Conservation (phyloP, 2,113 vertebrate genomes). For the Atrichornis clamosus region DNA sequence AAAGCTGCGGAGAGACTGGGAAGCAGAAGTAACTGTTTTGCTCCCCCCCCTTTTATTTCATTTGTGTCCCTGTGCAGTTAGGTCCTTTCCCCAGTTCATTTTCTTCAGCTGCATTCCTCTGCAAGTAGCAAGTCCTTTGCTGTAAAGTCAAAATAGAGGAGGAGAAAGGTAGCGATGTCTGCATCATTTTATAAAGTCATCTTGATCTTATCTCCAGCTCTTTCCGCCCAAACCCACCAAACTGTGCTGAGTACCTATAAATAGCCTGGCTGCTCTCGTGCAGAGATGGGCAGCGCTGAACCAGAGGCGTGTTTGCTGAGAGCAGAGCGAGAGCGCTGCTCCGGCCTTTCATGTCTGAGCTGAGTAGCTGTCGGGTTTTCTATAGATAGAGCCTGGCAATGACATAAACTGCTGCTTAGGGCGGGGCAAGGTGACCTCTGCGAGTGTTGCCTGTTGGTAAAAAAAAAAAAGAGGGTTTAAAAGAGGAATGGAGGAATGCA, state of each 20-base stretch:
- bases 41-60: not conserved
- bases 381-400: not conserved
- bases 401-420: not conserved
- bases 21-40: not conserved
- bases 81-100: not conserved
- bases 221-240: slow-evolving; percentile 75
- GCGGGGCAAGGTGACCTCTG: not conserved
- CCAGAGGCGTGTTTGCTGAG: slow-evolving; percentile 44
- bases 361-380: not conserved
- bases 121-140: not conserved
- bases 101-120: not conserved
- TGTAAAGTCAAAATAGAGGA: slow-evolving; percentile 21
- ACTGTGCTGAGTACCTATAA: slow-evolving; percentile 70
- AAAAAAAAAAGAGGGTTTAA: not conserved
- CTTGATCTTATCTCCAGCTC: slow-evolving; percentile 69
- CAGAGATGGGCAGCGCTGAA: slow-evolving; percentile 58
- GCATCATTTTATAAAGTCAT: slow-evolving; percentile 63
- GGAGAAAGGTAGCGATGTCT: slow-evolving; percentile 49
- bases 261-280: slow-evolving; percentile 62
- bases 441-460: not conserved
- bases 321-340: not conserved
- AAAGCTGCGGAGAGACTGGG: not conserved
- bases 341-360: slow-evolving; percentile 45
- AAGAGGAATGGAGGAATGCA: slow-evolving; percentile 59
- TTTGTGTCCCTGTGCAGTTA: not conserved